These are phyloP conservation scores for Hymenopus coronatus DNA, from an alignment of 2,888 invertebrate genomes.

Conservation along the genomic window DNA sequence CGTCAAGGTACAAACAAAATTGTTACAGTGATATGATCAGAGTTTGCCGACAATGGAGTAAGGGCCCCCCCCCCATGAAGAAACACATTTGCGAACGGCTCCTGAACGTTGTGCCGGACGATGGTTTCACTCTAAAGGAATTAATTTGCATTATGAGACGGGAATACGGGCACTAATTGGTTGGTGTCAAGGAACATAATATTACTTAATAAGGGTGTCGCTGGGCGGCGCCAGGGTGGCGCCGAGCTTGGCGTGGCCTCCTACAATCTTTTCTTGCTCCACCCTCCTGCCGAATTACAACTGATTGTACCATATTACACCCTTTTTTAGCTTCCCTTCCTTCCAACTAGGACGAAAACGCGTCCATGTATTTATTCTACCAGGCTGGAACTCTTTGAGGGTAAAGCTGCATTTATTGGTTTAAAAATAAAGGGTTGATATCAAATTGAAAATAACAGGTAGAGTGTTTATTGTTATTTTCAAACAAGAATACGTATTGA, in stretches of 20 bases:
- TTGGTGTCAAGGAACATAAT: conserved; percentile 8
- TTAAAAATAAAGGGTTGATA: too few relatives aligned
- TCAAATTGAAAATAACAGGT: too few relatives aligned
- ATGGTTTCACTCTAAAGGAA: background rate
- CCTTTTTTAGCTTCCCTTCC: background rate
- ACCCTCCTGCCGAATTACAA: background rate
- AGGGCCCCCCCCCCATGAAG: too few relatives aligned
- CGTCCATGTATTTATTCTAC: too few relatives aligned
- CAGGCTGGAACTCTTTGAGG: too few relatives aligned
- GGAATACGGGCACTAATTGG: background rate
- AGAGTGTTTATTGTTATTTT: too few relatives aligned
- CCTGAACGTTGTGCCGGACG: background rate
- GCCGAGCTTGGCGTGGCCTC: conserved; percentile 18
- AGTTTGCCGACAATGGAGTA: too few relatives aligned
- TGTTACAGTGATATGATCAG: too few relatives aligned
- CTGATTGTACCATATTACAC: background rate
- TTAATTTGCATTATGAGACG: background rate
- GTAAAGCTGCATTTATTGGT: too few relatives aligned
- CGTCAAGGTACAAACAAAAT: too few relatives aligned
- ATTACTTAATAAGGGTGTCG: conserved; percentile 19
- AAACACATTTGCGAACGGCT: background rate
- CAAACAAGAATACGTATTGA: too few relatives aligned
- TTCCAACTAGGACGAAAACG: background rate
- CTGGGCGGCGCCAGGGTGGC: conserved; percentile 9
- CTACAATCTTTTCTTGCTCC: background rate